These are phyloP conservation scores for Zeugodacus cucurbitae DNA, from an alignment of 1,140 invertebrate genomes.

Conservation along the genomic window DNA sequence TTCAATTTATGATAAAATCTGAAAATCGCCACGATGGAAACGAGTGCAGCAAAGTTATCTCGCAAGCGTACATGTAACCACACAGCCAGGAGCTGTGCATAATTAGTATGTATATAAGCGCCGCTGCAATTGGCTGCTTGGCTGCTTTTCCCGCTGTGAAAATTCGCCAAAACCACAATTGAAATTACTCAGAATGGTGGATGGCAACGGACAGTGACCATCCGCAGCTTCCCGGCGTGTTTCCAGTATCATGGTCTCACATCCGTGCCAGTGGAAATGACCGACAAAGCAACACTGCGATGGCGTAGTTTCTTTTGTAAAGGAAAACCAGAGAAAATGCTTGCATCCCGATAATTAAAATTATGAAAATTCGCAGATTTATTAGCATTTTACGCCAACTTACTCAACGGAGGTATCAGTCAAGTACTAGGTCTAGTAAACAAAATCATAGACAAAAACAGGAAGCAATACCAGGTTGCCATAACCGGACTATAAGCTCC, in stretches of 20 bases:
- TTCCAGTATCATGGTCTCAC: background rate
- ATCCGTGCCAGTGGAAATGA: background rate
- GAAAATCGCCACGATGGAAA: background rate
- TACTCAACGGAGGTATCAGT: too few relatives aligned
- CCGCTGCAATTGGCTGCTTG: background rate
- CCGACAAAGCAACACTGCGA: background rate
- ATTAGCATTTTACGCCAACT: too few relatives aligned
- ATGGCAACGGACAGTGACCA: background rate
- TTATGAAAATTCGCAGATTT: too few relatives aligned
- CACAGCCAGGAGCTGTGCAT: background rate
- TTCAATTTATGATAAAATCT: slow-evolving; percentile 27
- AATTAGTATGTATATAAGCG: background rate
- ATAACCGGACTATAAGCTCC: too few relatives aligned
- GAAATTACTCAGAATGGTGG: background rate
- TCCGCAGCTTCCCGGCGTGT: background rate
- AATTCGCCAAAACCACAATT: background rate
- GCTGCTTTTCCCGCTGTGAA: background rate
- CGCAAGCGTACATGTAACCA: background rate
- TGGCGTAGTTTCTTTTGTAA: too few relatives aligned
- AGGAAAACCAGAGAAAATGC: too few relatives aligned
- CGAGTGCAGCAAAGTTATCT: background rate
- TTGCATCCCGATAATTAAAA: too few relatives aligned
- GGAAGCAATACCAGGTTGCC: too few relatives aligned
- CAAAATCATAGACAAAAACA: too few relatives aligned
- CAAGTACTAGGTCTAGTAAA: too few relatives aligned